These are phyloP conservation scores for Neotoxoptera formosana DNA, from an alignment of 1,140 invertebrate genomes.

Conservation along the genomic window DNA sequence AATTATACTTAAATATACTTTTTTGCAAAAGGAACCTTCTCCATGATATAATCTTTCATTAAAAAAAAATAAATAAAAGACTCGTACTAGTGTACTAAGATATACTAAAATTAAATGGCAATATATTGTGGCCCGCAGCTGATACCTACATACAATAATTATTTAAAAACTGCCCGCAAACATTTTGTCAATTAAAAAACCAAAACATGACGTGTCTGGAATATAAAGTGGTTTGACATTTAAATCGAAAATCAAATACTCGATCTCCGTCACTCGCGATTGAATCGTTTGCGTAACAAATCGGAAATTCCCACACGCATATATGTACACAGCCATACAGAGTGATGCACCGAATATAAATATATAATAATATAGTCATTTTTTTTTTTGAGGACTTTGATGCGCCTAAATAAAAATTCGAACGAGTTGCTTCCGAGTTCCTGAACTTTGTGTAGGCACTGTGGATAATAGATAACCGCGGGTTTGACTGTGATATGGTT, in stretches of 20 bases:
- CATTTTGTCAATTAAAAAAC: background rate
- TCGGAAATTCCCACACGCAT: background rate
- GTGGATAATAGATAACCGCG: accelerated
- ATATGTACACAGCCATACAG: background rate
- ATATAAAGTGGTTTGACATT: background rate
- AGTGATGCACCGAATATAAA: background rate
- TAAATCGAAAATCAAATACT: background rate
- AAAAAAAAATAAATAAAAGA: too few relatives aligned
- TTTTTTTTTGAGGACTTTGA: background rate
- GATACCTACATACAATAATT: background rate
- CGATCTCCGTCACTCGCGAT: background rate
- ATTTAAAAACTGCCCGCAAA: background rate
- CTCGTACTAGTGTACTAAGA: background rate
- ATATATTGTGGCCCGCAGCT: background rate
- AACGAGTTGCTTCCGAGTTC: background rate
- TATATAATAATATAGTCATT: too few relatives aligned
- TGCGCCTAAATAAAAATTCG: background rate
- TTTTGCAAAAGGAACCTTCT: too few relatives aligned
- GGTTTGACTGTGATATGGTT: background rate
- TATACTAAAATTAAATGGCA: background rate
- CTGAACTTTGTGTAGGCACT: background rate
- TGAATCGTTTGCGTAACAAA: background rate
- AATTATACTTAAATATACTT: too few relatives aligned
- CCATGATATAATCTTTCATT: too few relatives aligned
- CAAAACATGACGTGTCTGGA: too few relatives aligned